A percentile compares a stretch with the other conserved stretches of the same genome.
phyloP scores from a whole-genome alignment of 1,140 invertebrate genomes.

The Armadillidium nasatum region DNA sequence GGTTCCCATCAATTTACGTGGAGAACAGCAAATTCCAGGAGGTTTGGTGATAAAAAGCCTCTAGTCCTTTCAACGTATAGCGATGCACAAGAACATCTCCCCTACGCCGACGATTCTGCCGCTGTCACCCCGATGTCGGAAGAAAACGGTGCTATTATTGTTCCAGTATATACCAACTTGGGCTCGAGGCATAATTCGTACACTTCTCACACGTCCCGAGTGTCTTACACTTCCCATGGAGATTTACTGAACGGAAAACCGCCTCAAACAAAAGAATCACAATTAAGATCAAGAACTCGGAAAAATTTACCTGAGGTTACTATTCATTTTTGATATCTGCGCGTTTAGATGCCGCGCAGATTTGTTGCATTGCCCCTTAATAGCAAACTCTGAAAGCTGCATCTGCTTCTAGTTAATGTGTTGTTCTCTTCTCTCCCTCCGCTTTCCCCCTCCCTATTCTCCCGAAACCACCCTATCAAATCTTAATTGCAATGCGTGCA shows the following conservation, averaged over 20 bases:
- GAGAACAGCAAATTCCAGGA: conserved; percentile 65
- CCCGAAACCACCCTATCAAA: too few relatives aligned
- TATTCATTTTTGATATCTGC: conserved; percentile 24
- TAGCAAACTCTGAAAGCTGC: neutral
- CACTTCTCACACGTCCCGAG: conserved; percentile 83
- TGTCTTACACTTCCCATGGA: conserved; percentile 89
- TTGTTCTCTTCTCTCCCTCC: too few relatives aligned
- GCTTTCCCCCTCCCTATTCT: too few relatives aligned
- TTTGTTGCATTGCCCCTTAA: too few relatives aligned
- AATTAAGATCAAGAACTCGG: conserved; percentile 65
- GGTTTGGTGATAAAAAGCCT: conserved; percentile 79
- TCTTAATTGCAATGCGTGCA: too few relatives aligned
- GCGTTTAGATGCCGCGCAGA: neutral
- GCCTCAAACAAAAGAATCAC: conserved; percentile 76
- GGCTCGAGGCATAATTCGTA: conserved; percentile 85
- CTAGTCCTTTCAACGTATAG: conserved; percentile 88
- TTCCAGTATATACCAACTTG: conserved; percentile 66
- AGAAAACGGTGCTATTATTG: conserved; percentile 90
- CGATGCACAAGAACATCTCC: conserved; percentile 86
- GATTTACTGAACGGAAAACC: conserved; percentile 72
- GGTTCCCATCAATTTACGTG: conserved; percentile 88
- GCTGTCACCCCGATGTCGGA: conserved; percentile 97
- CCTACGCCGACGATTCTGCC: conserved; percentile 94
- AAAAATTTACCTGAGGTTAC: conserved; percentile 46
- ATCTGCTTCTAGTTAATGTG: conserved; percentile 7